phyloP scores from a whole-genome alignment of 1,140 invertebrate genomes.

The Gonatopus flavifemur region DNA sequence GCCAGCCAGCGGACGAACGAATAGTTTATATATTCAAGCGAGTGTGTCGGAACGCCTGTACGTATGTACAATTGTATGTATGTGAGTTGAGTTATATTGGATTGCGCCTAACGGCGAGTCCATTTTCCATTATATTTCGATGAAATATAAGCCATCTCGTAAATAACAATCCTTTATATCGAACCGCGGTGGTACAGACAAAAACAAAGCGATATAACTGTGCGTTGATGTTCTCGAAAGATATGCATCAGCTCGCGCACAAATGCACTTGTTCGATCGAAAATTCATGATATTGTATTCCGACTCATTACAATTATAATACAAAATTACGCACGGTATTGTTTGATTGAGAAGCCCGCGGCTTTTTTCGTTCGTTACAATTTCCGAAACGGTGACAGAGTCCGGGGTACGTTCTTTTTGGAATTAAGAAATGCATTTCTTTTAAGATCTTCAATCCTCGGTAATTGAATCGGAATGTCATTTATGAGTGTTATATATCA shows the following conservation, averaged over 20 bases:
- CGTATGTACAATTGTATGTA: slow-evolving; percentile 13
- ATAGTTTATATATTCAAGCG: neutral
- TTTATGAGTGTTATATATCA: no score
- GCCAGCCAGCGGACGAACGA: slow-evolving; percentile 12
- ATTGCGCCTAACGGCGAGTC: slow-evolving; percentile 26
- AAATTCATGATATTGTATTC: slow-evolving; percentile 13
- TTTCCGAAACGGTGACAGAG: no score
- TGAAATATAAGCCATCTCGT: slow-evolving; percentile 37
- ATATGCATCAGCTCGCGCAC: slow-evolving; percentile 21
- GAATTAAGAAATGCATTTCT: no score
- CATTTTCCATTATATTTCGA: slow-evolving; percentile 41
- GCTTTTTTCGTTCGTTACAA: no score
- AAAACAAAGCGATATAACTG: slow-evolving; percentile 2
- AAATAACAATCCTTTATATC: slow-evolving; percentile 41
- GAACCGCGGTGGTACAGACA: slow-evolving; percentile 9
- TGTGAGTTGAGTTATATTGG: slow-evolving; percentile 4
- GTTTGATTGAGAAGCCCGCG: no score
- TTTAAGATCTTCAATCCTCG: no score
- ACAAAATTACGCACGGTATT: slow-evolving; percentile 5
- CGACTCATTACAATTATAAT: slow-evolving; percentile 23
- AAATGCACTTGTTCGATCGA: slow-evolving; percentile 25
- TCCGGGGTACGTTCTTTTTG: no score
- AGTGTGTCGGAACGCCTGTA: slow-evolving; percentile 11
- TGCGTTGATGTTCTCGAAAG: slow-evolving; percentile 18
- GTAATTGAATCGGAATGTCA: no score